Evolutionary conservation across 2,113 vertebrate genomes (phyloP), one percentile per base, ranked within the genome.

Genomic region (Vulpes lagopus): DNA sequence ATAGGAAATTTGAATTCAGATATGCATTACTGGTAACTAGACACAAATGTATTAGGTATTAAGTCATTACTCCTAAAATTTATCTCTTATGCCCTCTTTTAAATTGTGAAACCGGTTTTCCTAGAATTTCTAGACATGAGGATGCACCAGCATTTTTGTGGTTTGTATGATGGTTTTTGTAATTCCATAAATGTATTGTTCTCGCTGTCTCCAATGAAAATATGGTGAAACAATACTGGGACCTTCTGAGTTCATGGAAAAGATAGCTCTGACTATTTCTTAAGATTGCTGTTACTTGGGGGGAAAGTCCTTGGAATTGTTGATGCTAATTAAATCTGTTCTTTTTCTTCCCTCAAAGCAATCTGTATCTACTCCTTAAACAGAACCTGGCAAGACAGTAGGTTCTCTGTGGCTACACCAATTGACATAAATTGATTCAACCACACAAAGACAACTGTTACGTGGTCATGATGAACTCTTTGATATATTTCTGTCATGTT

Each of bases 301-400:
- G 23, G 8, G 0, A 32, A 59, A n/a, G 65, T 81, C 38, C 27
- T 79, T 82, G 15, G 35, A 60, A 90, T 84, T 67, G 1, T 90
- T 97, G 43, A 27, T 69, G 59, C 20, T 84, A 22, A 91, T 95
- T 82, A 93, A 91, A 78, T 91, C 22, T 90, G 14, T 91, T 91
- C 90, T 92, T 96, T 67, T 67, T 94, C 53, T 89, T 93, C 51
- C 7, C 62, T 97, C 15, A 92, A 94, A 95, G 69, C 59, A 84
- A n/a, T 87, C 62, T 94, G 6, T 62, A 65, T 82, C 17, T 86
- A 49, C 2, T 80, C 35, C 57, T 96, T 95, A 87, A 96, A 90
- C 12, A 83, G 80, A 95, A 86, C 8, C 19, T 93, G 65, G 60
- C 85, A 62, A 85, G 78, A 93, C 69, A 22, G 5, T n/a, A 67